Percentiles rank a stretch among this genome's conserved stretches.
These are phyloP conservation scores for Sylvietta virens DNA, from an alignment of 2,113 vertebrate species.

Conservation along the genomic window DNA sequence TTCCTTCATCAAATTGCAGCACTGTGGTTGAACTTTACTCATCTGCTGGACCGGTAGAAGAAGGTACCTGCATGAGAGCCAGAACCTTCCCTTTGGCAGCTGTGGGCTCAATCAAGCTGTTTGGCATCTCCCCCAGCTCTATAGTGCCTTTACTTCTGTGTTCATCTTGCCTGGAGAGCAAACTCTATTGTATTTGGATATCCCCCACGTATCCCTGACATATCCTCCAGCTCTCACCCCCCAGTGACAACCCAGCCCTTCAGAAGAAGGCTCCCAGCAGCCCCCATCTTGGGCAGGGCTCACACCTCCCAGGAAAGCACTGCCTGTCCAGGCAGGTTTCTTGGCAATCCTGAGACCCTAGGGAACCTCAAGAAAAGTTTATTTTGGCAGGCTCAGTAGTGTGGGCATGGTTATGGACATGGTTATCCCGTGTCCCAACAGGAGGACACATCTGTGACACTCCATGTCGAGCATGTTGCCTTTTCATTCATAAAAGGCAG, in stretches of 20 bases:
- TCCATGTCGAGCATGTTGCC: not conserved
- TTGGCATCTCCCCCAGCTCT: not conserved
- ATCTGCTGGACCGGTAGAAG: not conserved
- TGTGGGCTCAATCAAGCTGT: not conserved
- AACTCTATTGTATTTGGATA: not conserved
- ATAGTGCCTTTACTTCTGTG: rapidly evolving
- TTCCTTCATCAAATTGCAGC: not conserved
- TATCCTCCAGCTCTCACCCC: not conserved
- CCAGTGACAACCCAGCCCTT: not conserved
- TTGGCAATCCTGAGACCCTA: not conserved
- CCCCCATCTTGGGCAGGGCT: not conserved
- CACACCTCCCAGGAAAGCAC: not conserved
- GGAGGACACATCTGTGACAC: constrained; percentile 20
- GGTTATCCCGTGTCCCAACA: not conserved
- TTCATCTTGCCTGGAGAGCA: not conserved
- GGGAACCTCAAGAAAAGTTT: not conserved
- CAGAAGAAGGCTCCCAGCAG: not conserved
- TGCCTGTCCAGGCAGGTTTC: not conserved
- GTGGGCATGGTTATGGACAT: constrained; percentile 1
- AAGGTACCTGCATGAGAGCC: not conserved
- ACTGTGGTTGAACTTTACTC: not conserved
- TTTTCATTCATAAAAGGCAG: constrained; percentile 74
- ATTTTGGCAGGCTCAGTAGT: not conserved
- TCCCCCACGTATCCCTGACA: not conserved
- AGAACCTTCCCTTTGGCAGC: not conserved